Evolutionary conservation across 92 coral and sea anemone genomes (phyloP), one percentile per base, ranked within the genome.

Genomic region (Muricea muricata): DNA sequence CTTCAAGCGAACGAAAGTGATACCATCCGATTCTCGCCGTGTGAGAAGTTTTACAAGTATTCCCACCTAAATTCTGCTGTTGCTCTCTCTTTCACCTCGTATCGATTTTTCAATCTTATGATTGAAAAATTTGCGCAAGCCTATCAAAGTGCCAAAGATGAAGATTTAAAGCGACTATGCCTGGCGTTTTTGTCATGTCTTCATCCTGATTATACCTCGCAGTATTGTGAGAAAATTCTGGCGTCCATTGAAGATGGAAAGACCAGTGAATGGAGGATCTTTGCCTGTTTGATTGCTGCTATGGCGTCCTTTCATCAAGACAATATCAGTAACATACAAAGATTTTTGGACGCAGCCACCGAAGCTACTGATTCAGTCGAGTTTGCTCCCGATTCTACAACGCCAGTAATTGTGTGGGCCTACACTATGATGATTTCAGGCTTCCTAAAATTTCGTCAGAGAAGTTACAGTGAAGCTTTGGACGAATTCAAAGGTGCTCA

Each of bases 151-250:
- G 26, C 65, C 12, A 30, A 26, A 8, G 58, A 75, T 23, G 80
- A 75, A 52, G 56, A 50, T 32, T 24, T 58, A 0, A 56, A 31
- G 37, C 80, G 80, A 24, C 23, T 75, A 23, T 75, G 80, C 41
- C 65, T 75, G 80, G 80, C 80, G 28, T 75, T 24, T 75, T 75
- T 75, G 23, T 47, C 80, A 14, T 47, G 80, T 52, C 65, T 75
- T 4, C 65, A 75, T n/a, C 80, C 80, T 0, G 80, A 75, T 34
- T 75, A 47, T 65, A 75, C 40, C 10, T 31, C 42, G 23, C 40
- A 31, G 13, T 75, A 47, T 34, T 75, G 80, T 25, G 55, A 75
- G 23, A 47, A 24, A n/a, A 24, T 75, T 47, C 23, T 75, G 34
- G 65, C 42, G 55, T 47, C 39, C 41, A 47, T 35, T 10, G 61